phyloP scores from a whole-genome alignment of 2,113 vertebrate genomes.

The Hiodon alosoides region DNA sequence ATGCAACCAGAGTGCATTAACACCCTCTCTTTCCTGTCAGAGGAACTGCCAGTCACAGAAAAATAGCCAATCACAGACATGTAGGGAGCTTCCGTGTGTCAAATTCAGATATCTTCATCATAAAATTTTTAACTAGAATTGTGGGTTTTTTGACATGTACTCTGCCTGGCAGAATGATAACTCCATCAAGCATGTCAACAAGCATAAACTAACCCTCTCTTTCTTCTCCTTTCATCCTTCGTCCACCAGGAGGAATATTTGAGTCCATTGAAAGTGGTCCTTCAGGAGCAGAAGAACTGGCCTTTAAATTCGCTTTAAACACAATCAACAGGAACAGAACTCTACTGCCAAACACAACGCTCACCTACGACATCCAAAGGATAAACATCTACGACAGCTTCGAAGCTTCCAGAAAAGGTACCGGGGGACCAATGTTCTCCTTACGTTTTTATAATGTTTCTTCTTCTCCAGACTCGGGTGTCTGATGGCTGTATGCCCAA shows the following conservation, averaged over 20 bases:
- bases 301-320: slow-evolving; percentile 98
- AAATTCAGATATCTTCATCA: no score
- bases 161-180: no score
- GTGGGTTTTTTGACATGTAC: no score
- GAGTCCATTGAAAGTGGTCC: slow-evolving; percentile 92
- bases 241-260: slow-evolving; percentile 83
- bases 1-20: slow-evolving; percentile 10
- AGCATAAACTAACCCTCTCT: not conserved
- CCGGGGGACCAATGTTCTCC: not conserved
- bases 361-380: slow-evolving; percentile 96
- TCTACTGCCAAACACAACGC: slow-evolving; percentile 92
- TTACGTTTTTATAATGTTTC: no score
- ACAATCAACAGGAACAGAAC: slow-evolving; percentile 99
- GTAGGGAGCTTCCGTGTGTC: no score
- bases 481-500: no score
- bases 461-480: no score
- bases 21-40: no score
- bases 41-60: no score
- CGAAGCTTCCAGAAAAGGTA: slow-evolving; percentile 98
- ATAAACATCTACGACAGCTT: slow-evolving; percentile 99
- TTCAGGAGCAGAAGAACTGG: slow-evolving; percentile 93
- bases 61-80: no score
- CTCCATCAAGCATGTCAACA: no score
- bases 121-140: no score
- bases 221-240: slow-evolving; percentile 26